A percentile compares a stretch with the other conserved stretches of the same genome.
phyloP scores from a whole-genome alignment of 2,113 vertebrate species.

The Hucho hucho region DNA sequence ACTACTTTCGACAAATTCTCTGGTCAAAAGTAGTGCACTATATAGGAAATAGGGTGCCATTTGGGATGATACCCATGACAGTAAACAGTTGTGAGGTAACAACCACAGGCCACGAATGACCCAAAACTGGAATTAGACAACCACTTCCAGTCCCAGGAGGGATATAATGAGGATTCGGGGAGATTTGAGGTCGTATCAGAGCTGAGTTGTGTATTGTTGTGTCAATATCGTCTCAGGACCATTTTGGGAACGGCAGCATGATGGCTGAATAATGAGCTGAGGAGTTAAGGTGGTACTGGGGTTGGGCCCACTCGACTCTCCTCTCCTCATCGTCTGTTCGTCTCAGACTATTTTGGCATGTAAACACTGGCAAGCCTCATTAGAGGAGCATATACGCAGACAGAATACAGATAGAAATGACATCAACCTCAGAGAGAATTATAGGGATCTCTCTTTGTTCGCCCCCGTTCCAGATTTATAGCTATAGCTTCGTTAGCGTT shows the following conservation, averaged over 20 bases:
- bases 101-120: slow-evolving; percentile 15
- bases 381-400: slow-evolving; percentile 23
- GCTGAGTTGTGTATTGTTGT: slow-evolving; percentile 1
- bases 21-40: slow-evolving; percentile 19
- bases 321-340: neutral
- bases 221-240: neutral
- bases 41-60: no score
- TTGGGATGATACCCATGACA: neutral
- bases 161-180: no score
- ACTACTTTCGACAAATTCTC: no score
- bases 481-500: neutral
- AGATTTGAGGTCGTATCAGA: neutral
- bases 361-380: slow-evolving; percentile 43
- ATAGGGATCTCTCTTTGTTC: no score
- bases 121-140: slow-evolving; percentile 1
- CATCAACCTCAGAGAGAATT: slow-evolving; percentile 22
- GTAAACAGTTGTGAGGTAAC: neutral
- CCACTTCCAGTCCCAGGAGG: no score
- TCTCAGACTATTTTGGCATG: slow-evolving; percentile 13
- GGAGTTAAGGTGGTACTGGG: neutral
- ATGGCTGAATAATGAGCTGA: neutral
- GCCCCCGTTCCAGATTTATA: slow-evolving; percentile 12
- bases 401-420: slow-evolving; percentile 14
- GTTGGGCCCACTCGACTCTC: neutral
- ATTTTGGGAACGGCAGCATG: neutral